Percentiles rank a stretch among this genome's conserved stretches.
Conservation (phyloP, 2,888 invertebrate species). For the Agapostemon virescens region DNA sequence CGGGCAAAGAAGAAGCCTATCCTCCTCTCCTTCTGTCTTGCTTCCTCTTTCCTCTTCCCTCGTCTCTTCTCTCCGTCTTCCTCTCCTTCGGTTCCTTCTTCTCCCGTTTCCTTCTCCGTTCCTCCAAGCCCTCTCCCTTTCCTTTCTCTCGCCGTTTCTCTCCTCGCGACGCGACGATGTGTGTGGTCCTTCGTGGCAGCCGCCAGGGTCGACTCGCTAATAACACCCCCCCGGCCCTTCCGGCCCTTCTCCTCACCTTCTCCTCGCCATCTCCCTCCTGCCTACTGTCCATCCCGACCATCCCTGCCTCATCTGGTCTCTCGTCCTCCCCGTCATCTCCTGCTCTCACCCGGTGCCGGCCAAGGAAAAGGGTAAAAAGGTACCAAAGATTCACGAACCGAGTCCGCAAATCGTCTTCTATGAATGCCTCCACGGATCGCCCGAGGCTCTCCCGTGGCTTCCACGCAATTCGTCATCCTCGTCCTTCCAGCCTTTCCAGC, state of each 20-base stretch:
- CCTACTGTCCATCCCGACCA: conserved; percentile 41
- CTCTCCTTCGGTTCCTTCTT: conserved; percentile 36
- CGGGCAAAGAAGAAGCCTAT: conserved; percentile 33
- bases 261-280: conserved; percentile 38
- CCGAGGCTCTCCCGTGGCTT: conserved; percentile 50
- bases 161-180: conserved; percentile 72
- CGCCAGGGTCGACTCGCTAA: conserved; percentile 77
- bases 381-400: conserved; percentile 69
- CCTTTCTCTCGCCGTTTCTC: conserved; percentile 53
- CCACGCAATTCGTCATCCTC: conserved; percentile 64
- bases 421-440: conserved; percentile 69
- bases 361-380: conserved; percentile 71
- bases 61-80: conserved; percentile 31
- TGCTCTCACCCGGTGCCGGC: conserved; percentile 56
- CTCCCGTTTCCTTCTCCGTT: conserved; percentile 25
- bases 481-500: conserved; percentile 51
- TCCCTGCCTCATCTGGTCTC: conserved; percentile 32
- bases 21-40: conserved; percentile 15
- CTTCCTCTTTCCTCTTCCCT: conserved; percentile 41
- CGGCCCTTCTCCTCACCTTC: conserved; percentile 50
- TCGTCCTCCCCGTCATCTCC: conserved; percentile 46
- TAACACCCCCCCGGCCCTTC: conserved; percentile 72
- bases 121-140: conserved; percentile 38
- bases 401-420: conserved; percentile 74
- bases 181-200: conserved; percentile 77